Base-by-base conservation (phyloP, 2,888 invertebrate species). In the Acleris literana region DNA sequence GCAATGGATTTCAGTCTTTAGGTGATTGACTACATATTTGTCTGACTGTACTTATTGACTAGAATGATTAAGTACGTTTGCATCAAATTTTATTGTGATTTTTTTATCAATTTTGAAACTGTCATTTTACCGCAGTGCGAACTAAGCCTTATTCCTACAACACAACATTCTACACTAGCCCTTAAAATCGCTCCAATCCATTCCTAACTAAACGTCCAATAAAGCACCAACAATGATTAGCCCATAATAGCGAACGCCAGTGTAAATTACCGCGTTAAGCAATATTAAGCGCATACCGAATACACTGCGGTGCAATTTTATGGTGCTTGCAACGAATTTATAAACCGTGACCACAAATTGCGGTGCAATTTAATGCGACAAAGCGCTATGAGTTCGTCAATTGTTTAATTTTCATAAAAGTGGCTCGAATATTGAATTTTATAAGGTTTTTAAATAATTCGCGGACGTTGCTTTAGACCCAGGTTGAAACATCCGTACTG, bases 231-330 rank as follows among this genome's bases (percentile, higher is more conserved):
- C 25, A 52, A 60, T 43, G 22, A 60, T 51, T 52, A 22, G 43
- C 52, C 51, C 43, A 20, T 22, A 43, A 39, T 55, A 43, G 43
- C 22, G 6, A 22, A 52, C 52, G 60, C 55, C 39, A 55, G 52
- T 60, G 51, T 51, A 52, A 60, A 60, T 60, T 52, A 52, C 52
- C 22, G 17, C 33, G 43, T 52, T 22, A 51, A 60, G 52, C 52
- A 52, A 44, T 60, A 60, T 52, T 43, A 52, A 22, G 17, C 25
- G 29, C 29, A 25, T 22, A 46, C 39, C 39, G 49, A 17, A 25
- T 25, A 17, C 48, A 52, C 43, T 51, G 44, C 43, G 16, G 43
- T 53, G 25, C 44, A 44, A 58, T 20, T 58, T 29, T n/a, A 25
- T 16, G 29, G 52, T 54, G 54, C 17, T 33, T 53, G 33, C 54